phyloP scores from a whole-genome alignment of 2,888 invertebrate species.

The Crematogaster levior region DNA sequence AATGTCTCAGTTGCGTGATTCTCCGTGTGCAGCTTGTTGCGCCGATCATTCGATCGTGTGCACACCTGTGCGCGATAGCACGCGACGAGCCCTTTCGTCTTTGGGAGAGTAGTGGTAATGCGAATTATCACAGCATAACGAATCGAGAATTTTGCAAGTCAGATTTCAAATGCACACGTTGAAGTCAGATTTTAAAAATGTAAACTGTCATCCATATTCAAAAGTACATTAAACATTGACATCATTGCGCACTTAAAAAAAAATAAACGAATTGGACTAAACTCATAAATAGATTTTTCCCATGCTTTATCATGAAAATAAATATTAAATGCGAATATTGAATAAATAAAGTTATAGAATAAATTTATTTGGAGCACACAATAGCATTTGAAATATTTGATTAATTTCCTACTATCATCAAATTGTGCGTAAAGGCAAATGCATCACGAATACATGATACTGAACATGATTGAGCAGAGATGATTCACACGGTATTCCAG shows the following conservation, averaged over 20 bases:
- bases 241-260: not conserved
- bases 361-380: not conserved
- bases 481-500: not conserved
- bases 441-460: not conserved
- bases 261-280: not conserved
- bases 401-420: not conserved
- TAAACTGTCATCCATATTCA: not conserved
- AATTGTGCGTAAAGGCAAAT: not conserved
- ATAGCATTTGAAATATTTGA: not conserved
- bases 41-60: slow-evolving; percentile 58
- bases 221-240: no score
- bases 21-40: slow-evolving; percentile 43
- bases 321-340: not conserved
- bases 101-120: not conserved
- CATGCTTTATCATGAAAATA: not conserved
- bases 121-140: slow-evolving; percentile 29
- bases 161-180: not conserved
- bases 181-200: not conserved
- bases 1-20: slow-evolving; percentile 61
- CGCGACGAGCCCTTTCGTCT: slow-evolving; percentile 39
- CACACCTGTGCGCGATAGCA: slow-evolving; percentile 59
- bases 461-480: not conserved
- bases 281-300: not conserved
- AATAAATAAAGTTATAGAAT: not conserved
- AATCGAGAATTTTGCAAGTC: slow-evolving; percentile 37